Evolutionary conservation across 2,888 invertebrate genomes (phyloP), one percentile per base, ranked within the genome.

Genomic region (Syritta pipiens): DNA sequence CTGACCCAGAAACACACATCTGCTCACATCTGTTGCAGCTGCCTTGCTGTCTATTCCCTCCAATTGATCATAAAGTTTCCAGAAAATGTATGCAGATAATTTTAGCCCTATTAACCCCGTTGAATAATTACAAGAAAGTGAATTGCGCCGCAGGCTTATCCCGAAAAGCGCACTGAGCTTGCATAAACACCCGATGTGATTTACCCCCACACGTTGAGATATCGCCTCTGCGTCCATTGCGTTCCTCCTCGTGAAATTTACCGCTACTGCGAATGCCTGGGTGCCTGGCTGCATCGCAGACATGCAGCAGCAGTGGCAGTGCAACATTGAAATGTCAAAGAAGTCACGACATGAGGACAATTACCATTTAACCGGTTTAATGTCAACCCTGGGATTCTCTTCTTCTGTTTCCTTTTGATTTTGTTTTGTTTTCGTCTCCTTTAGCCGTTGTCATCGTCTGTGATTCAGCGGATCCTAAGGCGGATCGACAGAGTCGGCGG

Each of bases 341-440:
- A 79, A 79, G 72, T 79, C 79, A 79, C 79, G 79, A 79, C 79
- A 79, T 79, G 60, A 62, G 60, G 49, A 72, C 72, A 72, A 62
- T 71, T 77, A 77, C 65, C 63, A 60, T 72, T 79, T 51, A 67
- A 79, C 79, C 72, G 72, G 79, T 79, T 77, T 71, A 71, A 71
- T 71, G 77, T 71, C 71, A 71, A 51, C 71, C n/a, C 71, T 67
- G 60, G 53, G 35, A 60, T 67, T 72, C 60, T 59, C 55, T 57
- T 59, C 53, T 65, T 44, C 26, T 20, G 19, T 59, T 60, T 49
- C 51, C 32, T 46, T 55, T 65, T 67, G 24, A 55, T 55, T 46
- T 35, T 10, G 28, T 40, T 10, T 40, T 28, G 44, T 48, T n/a
- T 12, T 48, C 26, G 37, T 60, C 17, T 42, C 20, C 12, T 46